Evolutionary conservation across 2,888 invertebrate genomes (phyloP).

Genomic region (Acronicta aceris): DNA sequence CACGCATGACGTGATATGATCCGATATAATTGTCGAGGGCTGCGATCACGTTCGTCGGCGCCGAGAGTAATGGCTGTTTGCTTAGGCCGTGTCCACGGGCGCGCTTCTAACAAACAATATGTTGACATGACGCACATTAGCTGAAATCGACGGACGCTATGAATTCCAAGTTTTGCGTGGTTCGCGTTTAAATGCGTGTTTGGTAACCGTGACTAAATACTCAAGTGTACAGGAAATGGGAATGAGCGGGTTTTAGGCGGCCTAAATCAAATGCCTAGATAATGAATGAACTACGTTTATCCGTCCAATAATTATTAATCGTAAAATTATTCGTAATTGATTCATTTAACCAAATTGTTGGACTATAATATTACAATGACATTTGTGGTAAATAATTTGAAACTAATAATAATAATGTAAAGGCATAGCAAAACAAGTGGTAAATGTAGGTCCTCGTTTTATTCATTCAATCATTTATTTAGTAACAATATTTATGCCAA

Average conservation of each 20-base stretch:
- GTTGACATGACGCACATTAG: conserved; percentile 78
- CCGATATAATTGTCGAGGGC: conserved; percentile 55
- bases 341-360: background rate
- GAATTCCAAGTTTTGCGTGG: conserved; percentile 64
- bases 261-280: conserved; percentile 9
- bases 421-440: background rate
- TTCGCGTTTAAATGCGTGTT: conserved; percentile 54
- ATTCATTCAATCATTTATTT: conserved; percentile 18
- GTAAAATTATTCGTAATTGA: conserved; percentile 16
- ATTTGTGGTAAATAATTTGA: background rate
- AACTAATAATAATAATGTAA: conserved; percentile 1
- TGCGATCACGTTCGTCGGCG: conserved; percentile 52
- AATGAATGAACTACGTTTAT: conserved; percentile 2
- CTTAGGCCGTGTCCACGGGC: conserved; percentile 76
- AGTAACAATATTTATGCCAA: conserved; percentile 15
- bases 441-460: background rate
- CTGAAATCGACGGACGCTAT: conserved; percentile 71
- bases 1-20: conserved; percentile 55
- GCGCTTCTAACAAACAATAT: conserved; percentile 63
- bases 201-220: conserved; percentile 48
- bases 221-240: conserved; percentile 13
- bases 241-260: conserved; percentile 5
- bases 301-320: background rate
- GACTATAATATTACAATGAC: background rate
- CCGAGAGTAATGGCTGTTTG: conserved; percentile 80